Conservation (phyloP, 2,797 vertebrate genomes). For the Ciconia nigra region DNA sequence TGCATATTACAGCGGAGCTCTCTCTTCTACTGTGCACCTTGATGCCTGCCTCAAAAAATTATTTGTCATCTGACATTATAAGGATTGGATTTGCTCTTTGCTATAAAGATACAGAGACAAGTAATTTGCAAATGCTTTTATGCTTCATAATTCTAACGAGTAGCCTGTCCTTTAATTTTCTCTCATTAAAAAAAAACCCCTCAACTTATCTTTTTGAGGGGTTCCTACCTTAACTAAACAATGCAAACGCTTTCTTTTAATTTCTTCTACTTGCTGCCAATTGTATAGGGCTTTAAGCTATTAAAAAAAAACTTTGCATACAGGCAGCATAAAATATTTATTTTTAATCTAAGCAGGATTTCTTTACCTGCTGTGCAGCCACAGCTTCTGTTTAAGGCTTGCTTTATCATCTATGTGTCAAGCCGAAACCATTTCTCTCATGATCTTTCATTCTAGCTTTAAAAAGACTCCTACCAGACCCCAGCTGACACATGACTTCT, state of each 20-base stretch:
- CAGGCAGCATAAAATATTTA: conserved; percentile 64
- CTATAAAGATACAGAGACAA: background rate
- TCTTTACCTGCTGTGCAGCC: conserved; percentile 65
- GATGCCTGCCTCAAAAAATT: background rate
- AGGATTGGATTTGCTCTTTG: background rate
- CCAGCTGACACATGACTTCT: conserved; percentile 17
- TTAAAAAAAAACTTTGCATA: conserved; percentile 23
- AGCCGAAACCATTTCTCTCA: conserved; percentile 6
- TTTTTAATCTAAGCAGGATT: conserved; percentile 69
- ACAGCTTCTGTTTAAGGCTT: conserved; percentile 49
- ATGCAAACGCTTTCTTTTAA: background rate
- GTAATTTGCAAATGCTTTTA: background rate
- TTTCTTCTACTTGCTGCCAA: background rate
- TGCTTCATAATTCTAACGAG: background rate
- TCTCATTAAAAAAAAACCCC: background rate
- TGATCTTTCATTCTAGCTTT: conserved; percentile 7
- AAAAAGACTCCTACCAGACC: conserved; percentile 31
- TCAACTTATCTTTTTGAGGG: background rate
- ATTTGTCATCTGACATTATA: background rate
- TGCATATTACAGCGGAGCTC: background rate
- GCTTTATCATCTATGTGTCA: conserved; percentile 47
- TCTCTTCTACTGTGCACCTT: background rate
- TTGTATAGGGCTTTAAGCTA: conserved; percentile 6
- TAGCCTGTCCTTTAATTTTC: background rate
- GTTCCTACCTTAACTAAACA: background rate